Evolutionary conservation across 2,888 invertebrate species (phyloP).

Genomic region (Colletes collaris): DNA sequence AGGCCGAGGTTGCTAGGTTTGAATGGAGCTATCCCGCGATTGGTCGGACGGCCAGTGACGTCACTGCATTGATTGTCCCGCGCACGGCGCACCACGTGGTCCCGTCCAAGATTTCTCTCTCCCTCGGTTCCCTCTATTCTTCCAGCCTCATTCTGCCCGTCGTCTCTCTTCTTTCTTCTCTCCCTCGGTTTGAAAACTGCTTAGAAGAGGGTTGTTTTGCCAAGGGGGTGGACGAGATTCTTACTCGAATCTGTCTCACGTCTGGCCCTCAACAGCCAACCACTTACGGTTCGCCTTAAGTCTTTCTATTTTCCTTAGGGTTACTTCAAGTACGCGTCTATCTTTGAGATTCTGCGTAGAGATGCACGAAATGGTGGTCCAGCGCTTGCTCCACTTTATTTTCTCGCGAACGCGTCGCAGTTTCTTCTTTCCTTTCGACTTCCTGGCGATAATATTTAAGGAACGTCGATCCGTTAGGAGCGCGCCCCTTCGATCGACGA

Average conservation of each 20-base stretch:
- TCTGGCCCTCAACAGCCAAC: slow-evolving; percentile 29
- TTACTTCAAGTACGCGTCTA: slow-evolving; percentile 19
- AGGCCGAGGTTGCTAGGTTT: slow-evolving; percentile 82
- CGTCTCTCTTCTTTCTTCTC: slow-evolving; percentile 20
- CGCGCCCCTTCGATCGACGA: not conserved
- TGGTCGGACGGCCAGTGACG: slow-evolving; percentile 87
- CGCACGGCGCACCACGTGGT: slow-evolving; percentile 84
- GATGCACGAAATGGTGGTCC: not conserved
- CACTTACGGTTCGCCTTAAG: slow-evolving; percentile 24
- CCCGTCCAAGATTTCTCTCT: slow-evolving; percentile 62
- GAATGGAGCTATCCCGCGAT: slow-evolving; percentile 88
- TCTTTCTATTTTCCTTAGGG: slow-evolving; percentile 33
- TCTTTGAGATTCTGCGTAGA: not conserved
- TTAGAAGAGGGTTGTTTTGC: slow-evolving; percentile 37
- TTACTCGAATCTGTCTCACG: slow-evolving; percentile 22
- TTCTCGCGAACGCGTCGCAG: not conserved
- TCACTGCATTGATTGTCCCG: slow-evolving; percentile 90
- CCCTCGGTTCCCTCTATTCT: slow-evolving; percentile 35
- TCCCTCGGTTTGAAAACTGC: slow-evolving; percentile 40
- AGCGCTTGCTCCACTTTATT: not conserved
- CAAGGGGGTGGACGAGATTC: slow-evolving; percentile 30
- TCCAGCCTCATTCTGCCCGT: slow-evolving; percentile 6
- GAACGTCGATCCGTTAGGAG: not conserved
- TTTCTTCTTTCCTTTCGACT: not conserved
- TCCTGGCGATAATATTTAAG: not conserved